Base-by-base conservation (phyloP, 2,888 invertebrate species). In the Galerucella nymphaeae region DNA sequence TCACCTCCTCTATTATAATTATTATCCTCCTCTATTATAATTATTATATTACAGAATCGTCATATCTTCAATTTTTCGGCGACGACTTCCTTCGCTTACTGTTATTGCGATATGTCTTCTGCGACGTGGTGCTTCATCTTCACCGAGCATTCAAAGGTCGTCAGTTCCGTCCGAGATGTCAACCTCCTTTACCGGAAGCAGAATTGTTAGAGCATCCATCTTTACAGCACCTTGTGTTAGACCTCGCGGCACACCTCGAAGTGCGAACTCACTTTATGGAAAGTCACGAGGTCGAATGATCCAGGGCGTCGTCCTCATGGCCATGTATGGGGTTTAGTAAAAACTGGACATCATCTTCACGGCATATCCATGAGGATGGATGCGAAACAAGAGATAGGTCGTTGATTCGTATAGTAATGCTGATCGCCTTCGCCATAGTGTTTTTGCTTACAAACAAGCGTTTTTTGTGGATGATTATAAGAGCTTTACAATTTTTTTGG, bases 81-180 rank as follows among this genome's bases (percentile, higher is more conserved):
- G 98, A 98, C 87, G 97, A 98, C 84, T 98, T 97, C 88, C 90
- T 98, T 79, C 92, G 98, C 75, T 90, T 97, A 75, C 88, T 97
- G 75, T 90, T 97, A 77, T 89, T 97, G 78, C 93, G 98, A 76
- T 98, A 94, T 88, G 93, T 97, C 78, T 98, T 98, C 90, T 98
- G 97, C 89, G 95, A 95, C 88, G 93, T 95, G 81, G 94, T 95
- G 65, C 88, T 98, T 78, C 93, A 95, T 79, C 90, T 96, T 83
- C 98, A 98, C 88, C 92, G 96, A 77, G 93, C 93, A 72, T 93
- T 93, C 86, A 90, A 96, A 83, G 93, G 94, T 75, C 92, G 94
- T n/a, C 93, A 93, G 82, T 95, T 94, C 87, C 91, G 95, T 83
- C 96, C 97, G 14, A 91, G 94, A 62, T 93, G 94, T 81, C 94